A percentile compares a stretch with the other conserved stretches of the same genome.
These are phyloP conservation scores for Dryobates pubescens DNA, from an alignment of 2,797 vertebrate genomes.

Conservation along the genomic window DNA sequence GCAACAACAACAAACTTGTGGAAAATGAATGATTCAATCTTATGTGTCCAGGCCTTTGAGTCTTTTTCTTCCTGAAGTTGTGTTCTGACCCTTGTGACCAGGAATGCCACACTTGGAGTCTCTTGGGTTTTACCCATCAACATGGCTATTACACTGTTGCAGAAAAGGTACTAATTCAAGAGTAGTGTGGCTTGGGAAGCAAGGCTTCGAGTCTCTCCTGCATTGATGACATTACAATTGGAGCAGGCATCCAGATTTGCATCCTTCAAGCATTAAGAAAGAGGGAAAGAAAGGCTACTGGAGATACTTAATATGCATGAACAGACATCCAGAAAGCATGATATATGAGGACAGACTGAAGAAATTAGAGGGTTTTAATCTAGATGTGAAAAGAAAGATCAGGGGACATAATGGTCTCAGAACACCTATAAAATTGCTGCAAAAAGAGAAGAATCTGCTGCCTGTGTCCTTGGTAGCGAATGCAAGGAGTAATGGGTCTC, in stretches of 20 bases:
- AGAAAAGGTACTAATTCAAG: not conserved
- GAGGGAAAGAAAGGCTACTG: not conserved
- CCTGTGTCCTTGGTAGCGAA: not conserved
- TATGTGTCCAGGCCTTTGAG: not conserved
- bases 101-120: not conserved
- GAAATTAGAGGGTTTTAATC: not conserved
- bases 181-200: not conserved
- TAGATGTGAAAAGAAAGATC: constrained; percentile 16
- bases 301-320: constrained; percentile 15
- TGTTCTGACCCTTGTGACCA: not conserved
- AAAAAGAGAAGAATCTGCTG: not conserved
- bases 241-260: not conserved
- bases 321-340: constrained; percentile 12
- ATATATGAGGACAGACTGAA: not conserved
- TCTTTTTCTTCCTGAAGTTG: not conserved
- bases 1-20: not conserved
- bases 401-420: not conserved
- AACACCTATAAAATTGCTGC: constrained; percentile 13
- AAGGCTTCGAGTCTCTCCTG: not conserved
- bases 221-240: not conserved
- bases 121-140: not conserved
- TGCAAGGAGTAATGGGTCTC: not conserved
- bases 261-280: not conserved
- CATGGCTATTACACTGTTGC: not conserved
- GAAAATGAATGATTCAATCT: not conserved